A percentile compares a stretch with the other conserved stretches of the same genome.
Evolutionary conservation across 2,888 invertebrate species (phyloP).

Genomic region (Geotrupes spiniger): DNA sequence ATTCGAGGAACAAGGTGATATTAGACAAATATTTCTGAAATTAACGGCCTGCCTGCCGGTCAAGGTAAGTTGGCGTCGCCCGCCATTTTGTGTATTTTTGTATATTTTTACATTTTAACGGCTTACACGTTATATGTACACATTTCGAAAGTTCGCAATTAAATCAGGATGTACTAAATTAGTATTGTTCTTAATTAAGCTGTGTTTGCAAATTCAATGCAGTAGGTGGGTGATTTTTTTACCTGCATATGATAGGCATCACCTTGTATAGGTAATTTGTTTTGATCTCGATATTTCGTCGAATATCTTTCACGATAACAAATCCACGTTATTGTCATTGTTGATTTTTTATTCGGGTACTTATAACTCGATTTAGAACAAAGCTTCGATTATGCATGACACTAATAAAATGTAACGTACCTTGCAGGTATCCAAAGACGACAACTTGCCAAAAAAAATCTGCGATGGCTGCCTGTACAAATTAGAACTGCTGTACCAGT

Average conservation of each 20-base stretch:
- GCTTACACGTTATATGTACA: not conserved
- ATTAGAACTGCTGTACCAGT: constrained; percentile 69
- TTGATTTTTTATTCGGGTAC: too few species aligned
- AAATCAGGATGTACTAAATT: not conserved
- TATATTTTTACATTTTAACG: not conserved
- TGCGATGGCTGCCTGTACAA: constrained; percentile 70
- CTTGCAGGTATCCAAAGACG: constrained; percentile 62
- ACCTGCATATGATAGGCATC: too few species aligned
- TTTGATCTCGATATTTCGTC: too few species aligned
- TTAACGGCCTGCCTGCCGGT: constrained; percentile 71
- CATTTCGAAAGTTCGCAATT: not conserved
- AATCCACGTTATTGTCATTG: too few species aligned
- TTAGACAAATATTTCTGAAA: constrained; percentile 61
- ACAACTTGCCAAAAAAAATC: constrained; percentile 68
- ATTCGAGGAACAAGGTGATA: constrained; percentile 66
- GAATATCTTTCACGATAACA: too few species aligned
- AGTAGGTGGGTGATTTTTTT: too few species aligned
- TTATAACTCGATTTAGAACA: too few species aligned
- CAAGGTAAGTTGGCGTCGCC: constrained; percentile 57
- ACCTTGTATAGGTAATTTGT: too few species aligned
- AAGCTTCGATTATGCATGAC: not conserved
- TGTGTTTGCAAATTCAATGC: too few species aligned
- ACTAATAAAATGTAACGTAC: not conserved
- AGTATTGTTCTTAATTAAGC: not conserved
- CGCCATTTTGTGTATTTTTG: constrained; percentile 20